These are phyloP conservation scores for Ectropis grisescens DNA, from an alignment of 1,140 invertebrate species.

Conservation along the genomic window DNA sequence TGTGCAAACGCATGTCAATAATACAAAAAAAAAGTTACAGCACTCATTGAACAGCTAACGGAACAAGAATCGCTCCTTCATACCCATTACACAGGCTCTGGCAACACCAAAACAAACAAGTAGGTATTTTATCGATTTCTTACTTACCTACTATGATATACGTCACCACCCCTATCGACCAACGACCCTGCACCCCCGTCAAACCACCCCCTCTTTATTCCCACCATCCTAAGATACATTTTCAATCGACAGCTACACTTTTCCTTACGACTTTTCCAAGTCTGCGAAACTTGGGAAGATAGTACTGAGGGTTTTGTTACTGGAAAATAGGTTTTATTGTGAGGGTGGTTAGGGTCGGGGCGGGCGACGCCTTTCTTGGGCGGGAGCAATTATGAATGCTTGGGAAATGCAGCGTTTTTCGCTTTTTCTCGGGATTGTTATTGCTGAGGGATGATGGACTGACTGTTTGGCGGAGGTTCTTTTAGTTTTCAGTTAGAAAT, in stretches of 20 bases:
- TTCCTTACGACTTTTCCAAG: constrained; percentile 52
- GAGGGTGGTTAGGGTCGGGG: constrained; percentile 22
- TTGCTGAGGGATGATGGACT: neutral
- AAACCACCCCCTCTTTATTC: constrained; percentile 20
- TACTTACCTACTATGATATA: constrained; percentile 57
- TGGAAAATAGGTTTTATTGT: constrained; percentile 38
- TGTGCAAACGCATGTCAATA: too few species aligned
- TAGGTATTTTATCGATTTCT: constrained; percentile 53
- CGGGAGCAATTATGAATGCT: constrained; percentile 49
- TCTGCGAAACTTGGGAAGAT: constrained; percentile 41
- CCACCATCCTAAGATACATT: constrained; percentile 20
- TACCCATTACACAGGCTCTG: neutral
- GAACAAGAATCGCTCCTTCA: too few species aligned
- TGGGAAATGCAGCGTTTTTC: constrained; percentile 41
- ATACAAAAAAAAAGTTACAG: too few species aligned
- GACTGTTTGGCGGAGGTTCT: neutral
- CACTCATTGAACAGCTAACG: too few species aligned
- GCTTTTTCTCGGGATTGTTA: constrained; percentile 9
- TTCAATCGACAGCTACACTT: constrained; percentile 22
- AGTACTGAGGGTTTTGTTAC: constrained; percentile 34
- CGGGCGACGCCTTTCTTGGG: constrained; percentile 43
- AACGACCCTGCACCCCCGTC: constrained; percentile 29
- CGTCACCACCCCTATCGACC: constrained; percentile 41
- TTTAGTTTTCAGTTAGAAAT: neutral
- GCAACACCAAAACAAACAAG: constrained; percentile 39